Base-by-base conservation (phyloP, 2,113 vertebrate species). In the Myotis brandtii region DNA sequence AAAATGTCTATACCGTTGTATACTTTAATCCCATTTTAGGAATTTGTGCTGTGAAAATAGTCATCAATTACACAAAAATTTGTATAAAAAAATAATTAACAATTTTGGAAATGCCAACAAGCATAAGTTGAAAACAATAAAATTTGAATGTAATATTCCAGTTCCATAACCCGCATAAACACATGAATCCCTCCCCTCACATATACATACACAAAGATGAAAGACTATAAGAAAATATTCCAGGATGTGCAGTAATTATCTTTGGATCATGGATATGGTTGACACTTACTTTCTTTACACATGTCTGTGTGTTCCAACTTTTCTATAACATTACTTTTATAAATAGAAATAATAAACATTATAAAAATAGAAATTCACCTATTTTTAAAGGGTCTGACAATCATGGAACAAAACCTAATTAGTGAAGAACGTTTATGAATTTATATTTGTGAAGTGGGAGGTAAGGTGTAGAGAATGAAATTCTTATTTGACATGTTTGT, bases 1-100 rank as follows among this genome's bases (percentile, higher is more conserved):
- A 81, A 93, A 81, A 73, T 92, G 77, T 90, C n/a, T 95, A 69
- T 94, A 83, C 46, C 54, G 10, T 82, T 67, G 75, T 69, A 93
- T 25, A 72, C n/a, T 75, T 93, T 75, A 93, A 77, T 89, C 37
- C 10, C 20, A 79, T 72, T 92, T 95, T 64, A 94, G 76, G 30
- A 95, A 92, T 70, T 86, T 90, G 62, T 88, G 40, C 56, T 92
- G 59, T 72, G 70, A 92, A 97, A 97, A 96, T 67, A 95, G 80
- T 93, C 48, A 91, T 80, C 52, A 94, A 5, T 80, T 4, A 13
- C 40, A 69, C 54, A 93, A 86, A 79, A 30, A 84, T 80, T 89
- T 87, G 9, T 67, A 9, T 89, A 67, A 94, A 91, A 86, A 2
- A 32, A 48, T 82, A 73, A 89, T 77, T 67, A 62, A 17, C 75